Conservation (phyloP, 1,140 invertebrate genomes). For the Paralvinella palmiformis region DNA sequence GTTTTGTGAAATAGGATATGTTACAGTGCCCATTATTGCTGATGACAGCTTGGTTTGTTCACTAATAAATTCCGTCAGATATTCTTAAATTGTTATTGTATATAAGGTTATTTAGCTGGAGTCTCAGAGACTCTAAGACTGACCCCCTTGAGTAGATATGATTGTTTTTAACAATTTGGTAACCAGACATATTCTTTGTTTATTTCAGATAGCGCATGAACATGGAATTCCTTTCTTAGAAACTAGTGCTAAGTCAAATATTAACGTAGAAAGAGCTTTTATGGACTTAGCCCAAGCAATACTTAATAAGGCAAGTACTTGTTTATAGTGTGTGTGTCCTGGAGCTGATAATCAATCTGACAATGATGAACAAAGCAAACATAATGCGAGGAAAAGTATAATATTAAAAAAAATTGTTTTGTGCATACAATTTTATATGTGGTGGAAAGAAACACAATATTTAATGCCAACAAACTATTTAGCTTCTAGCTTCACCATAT, state of each 20-base stretch:
- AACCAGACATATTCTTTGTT: not conserved
- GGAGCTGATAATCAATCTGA: too few species aligned
- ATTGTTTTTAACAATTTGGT: not conserved
- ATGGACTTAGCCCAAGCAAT: slow-evolving; percentile 95
- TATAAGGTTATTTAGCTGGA: not conserved
- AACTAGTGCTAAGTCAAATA: slow-evolving; percentile 96
- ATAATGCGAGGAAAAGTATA: too few species aligned
- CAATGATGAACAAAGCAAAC: too few species aligned
- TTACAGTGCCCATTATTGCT: not conserved
- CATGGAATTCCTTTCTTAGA: slow-evolving; percentile 98
- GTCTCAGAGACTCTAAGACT: not conserved
- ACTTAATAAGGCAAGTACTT: slow-evolving; percentile 79
- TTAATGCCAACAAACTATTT: too few species aligned
- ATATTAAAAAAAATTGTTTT: too few species aligned
- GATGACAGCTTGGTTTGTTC: not conserved
- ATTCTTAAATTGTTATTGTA: not conserved
- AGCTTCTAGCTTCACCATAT: too few species aligned
- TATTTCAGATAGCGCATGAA: slow-evolving; percentile 80
- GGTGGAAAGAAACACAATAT: too few species aligned
- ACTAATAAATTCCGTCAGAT: not conserved
- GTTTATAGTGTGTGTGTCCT: too few species aligned
- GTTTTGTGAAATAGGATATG: too few species aligned
- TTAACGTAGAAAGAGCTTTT: slow-evolving; percentile 97
- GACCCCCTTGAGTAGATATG: not conserved
- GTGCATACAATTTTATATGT: too few species aligned